These are phyloP conservation scores for Crocallis elinguaria DNA, from an alignment of 2,888 invertebrate species.

Conservation along the genomic window DNA sequence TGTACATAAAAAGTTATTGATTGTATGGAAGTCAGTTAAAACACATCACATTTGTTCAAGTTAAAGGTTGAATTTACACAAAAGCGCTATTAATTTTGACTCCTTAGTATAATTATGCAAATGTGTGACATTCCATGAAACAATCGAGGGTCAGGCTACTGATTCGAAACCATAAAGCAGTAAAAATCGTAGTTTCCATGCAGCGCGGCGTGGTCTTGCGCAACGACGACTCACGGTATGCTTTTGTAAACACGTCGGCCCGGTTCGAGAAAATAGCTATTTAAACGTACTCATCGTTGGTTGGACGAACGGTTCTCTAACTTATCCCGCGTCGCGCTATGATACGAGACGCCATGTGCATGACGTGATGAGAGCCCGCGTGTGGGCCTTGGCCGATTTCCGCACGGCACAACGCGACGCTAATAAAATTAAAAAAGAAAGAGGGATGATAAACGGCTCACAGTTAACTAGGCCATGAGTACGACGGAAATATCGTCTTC, in stretches of 20 bases:
- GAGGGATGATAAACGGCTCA: constrained; percentile 42
- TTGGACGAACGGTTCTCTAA: neutral
- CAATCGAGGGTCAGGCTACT: constrained; percentile 41
- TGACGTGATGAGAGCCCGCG: constrained; percentile 44
- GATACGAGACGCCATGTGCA: constrained; percentile 18
- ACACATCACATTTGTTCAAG: neutral
- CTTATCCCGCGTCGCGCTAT: constrained; percentile 24
- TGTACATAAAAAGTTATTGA: too few species aligned
- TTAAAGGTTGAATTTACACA: constrained; percentile 19
- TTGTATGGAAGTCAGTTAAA: too few species aligned
- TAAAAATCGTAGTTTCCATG: constrained; percentile 38
- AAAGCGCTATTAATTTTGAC: neutral
- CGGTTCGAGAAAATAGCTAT: constrained; percentile 24
- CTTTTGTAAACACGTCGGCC: constrained; percentile 63
- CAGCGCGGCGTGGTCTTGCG: constrained; percentile 50
- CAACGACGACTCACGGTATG: constrained; percentile 60
- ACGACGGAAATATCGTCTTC: constrained; percentile 38
- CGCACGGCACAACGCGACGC: constrained; percentile 42
- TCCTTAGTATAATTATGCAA: constrained; percentile 26
- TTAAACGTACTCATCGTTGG: constrained; percentile 10
- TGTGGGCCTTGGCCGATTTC: constrained; percentile 51
- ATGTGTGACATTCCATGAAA: constrained; percentile 37
- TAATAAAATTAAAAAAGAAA: constrained; percentile 44
- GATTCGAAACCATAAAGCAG: constrained; percentile 46
- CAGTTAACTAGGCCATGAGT: constrained; percentile 34